Percentiles rank a stretch among this genome's conserved stretches.
phyloP scores from a whole-genome alignment of 2,113 vertebrate genomes.

The Callionymus lyra region DNA sequence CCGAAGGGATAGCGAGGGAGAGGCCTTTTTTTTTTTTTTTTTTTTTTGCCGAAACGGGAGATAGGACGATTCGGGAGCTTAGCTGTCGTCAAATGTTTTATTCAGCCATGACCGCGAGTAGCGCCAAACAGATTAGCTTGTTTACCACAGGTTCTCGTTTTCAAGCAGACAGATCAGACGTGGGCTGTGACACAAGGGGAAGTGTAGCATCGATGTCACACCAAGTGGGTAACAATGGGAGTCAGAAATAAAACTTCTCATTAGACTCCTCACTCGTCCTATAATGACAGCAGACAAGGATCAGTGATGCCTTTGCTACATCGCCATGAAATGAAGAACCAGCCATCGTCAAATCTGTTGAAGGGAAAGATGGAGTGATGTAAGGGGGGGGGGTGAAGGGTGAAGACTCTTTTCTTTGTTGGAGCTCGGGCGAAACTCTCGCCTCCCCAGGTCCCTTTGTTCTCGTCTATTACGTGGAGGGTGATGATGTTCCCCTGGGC shows the following conservation, averaged over 20 bases:
- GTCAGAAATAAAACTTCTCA: constrained; percentile 43
- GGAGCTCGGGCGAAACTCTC: constrained; percentile 55
- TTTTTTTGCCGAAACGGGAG: constrained; percentile 70
- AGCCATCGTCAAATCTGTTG: constrained; percentile 43
- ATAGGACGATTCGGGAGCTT: constrained; percentile 72
- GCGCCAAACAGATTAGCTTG: constrained; percentile 82
- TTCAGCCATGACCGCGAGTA: constrained; percentile 75
- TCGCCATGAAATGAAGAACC: constrained; percentile 60
- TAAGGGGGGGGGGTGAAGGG: not conserved
- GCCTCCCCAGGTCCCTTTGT: constrained; percentile 47
- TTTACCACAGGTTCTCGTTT: constrained; percentile 79
- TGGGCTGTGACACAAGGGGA: constrained; percentile 59
- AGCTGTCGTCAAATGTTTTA: constrained; percentile 80
- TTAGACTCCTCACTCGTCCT: constrained; percentile 38
- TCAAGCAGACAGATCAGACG: constrained; percentile 82
- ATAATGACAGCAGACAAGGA: constrained; percentile 60
- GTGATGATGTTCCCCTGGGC: constrained; percentile 56
- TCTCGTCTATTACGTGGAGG: constrained; percentile 51
- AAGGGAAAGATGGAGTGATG: constrained; percentile 14
- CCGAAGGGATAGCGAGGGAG: constrained; percentile 48
- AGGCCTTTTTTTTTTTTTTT: too few relatives aligned
- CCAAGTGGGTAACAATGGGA: constrained; percentile 37
- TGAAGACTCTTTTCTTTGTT: constrained; percentile 52
- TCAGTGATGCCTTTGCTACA: constrained; percentile 66
- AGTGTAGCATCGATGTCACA: constrained; percentile 51